Conservation (phyloP, 2,797 vertebrate genomes). For the Sebastes oblongus region DNA sequence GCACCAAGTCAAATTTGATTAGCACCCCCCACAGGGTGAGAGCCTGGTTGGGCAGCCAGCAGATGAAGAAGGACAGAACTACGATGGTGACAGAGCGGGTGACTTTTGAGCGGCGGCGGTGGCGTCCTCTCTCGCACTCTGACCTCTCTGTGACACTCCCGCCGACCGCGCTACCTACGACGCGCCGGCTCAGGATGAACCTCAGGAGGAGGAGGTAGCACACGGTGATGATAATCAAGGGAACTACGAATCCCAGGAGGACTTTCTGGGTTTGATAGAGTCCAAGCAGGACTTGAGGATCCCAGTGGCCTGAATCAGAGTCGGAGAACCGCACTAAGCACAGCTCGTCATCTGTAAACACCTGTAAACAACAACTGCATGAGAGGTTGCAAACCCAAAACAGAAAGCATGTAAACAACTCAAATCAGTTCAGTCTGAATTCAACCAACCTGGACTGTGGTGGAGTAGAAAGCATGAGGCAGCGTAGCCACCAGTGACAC, state of each 20-base stretch:
- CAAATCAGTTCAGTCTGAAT: background rate
- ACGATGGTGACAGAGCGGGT: slow-evolving; percentile 83
- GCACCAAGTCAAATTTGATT: slow-evolving; percentile 85
- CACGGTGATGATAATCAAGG: slow-evolving; percentile 76
- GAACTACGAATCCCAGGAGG: slow-evolving; percentile 79
- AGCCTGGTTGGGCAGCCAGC: slow-evolving; percentile 87
- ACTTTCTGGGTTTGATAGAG: slow-evolving; percentile 84
- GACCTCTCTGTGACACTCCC: slow-evolving; percentile 45
- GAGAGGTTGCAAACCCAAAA: background rate
- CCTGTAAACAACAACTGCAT: slow-evolving; percentile 35
- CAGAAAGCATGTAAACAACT: background rate
- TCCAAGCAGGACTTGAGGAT: slow-evolving; percentile 82
- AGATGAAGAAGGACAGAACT: slow-evolving; percentile 85
- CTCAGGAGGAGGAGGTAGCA: slow-evolving; percentile 83
- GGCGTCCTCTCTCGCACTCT: slow-evolving; percentile 71
- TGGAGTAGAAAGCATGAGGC: slow-evolving; percentile 84
- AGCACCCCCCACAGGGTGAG: slow-evolving; percentile 85
- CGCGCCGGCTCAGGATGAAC: slow-evolving; percentile 77
- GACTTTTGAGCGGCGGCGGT: slow-evolving; percentile 79
- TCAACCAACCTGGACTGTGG: slow-evolving; percentile 75
- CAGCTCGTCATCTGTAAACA: slow-evolving; percentile 79
- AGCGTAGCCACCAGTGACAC: slow-evolving; percentile 78
- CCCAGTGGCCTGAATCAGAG: slow-evolving; percentile 76
- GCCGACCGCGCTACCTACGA: slow-evolving; percentile 50
- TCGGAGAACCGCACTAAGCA: slow-evolving; percentile 81